These are phyloP conservation scores for Unio delphinus DNA, from an alignment of 2,888 invertebrate species.

Conservation along the genomic window DNA sequence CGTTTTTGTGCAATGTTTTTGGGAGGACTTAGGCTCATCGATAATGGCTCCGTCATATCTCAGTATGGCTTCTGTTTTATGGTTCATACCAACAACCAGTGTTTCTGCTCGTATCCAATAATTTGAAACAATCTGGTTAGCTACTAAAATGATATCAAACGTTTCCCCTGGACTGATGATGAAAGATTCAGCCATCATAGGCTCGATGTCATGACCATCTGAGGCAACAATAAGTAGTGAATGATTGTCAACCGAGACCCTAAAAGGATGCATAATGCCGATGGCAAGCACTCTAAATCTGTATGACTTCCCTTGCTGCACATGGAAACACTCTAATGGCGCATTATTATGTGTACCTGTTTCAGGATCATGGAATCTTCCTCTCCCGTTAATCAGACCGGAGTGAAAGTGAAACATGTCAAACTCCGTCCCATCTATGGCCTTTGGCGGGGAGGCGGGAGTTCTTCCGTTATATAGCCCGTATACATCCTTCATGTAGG, in stretches of 20 bases:
- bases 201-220: slow-evolving; percentile 47
- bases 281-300: slow-evolving; percentile 53
- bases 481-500: not conserved
- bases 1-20: slow-evolving; percentile 22
- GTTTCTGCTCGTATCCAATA: slow-evolving; percentile 59
- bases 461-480: slow-evolving; percentile 5
- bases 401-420: slow-evolving; percentile 20
- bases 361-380: slow-evolving; percentile 22
- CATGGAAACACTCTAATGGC: slow-evolving; percentile 32
- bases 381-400: slow-evolving; percentile 48
- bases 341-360: slow-evolving; percentile 19
- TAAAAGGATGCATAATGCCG: slow-evolving; percentile 40
- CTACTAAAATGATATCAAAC: slow-evolving; percentile 50
- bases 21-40: slow-evolving; percentile 23
- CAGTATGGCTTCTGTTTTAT: slow-evolving; percentile 37
- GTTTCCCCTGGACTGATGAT: slow-evolving; percentile 56
- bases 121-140: slow-evolving; percentile 37
- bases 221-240: slow-evolving; percentile 41
- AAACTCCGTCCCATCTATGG: slow-evolving; percentile 16
- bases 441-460: not conserved
- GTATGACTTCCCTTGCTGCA: slow-evolving; percentile 20
- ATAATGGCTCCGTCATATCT: slow-evolving; percentile 35
- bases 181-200: slow-evolving; percentile 35
- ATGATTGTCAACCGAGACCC: slow-evolving; percentile 53
- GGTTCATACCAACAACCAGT: slow-evolving; percentile 23